These are phyloP conservation scores for Drosophila quinaria DNA, from an alignment of 2,888 invertebrate genomes.

Conservation along the genomic window DNA sequence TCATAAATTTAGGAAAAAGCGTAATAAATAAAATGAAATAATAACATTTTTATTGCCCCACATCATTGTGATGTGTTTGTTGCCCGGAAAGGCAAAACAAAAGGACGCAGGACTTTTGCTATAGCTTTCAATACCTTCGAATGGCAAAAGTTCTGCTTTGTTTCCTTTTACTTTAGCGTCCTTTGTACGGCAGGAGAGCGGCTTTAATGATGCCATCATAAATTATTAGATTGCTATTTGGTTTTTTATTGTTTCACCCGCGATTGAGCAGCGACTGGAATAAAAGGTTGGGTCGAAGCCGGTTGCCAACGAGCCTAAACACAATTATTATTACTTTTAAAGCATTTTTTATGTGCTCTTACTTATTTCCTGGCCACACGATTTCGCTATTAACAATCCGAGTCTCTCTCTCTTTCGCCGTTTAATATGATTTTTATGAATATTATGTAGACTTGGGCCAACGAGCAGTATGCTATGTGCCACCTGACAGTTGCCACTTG, in stretches of 20 bases:
- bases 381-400: slow-evolving; percentile 71
- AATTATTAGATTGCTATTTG: slow-evolving; percentile 84
- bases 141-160: slow-evolving; percentile 61
- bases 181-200: slow-evolving; percentile 18
- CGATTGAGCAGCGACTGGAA: slow-evolving; percentile 74
- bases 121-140: slow-evolving; percentile 72
- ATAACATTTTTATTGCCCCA: slow-evolving; percentile 81
- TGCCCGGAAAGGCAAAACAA: neutral
- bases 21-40: slow-evolving; percentile 83
- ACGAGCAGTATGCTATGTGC: slow-evolving; percentile 21
- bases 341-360: slow-evolving; percentile 78
- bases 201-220: slow-evolving; percentile 81
- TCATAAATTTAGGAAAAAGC: slow-evolving; percentile 82
- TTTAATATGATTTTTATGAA: slow-evolving; percentile 75
- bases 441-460: slow-evolving; percentile 44
- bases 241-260: slow-evolving; percentile 84
- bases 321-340: slow-evolving; percentile 81
- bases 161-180: neutral
- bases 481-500: slow-evolving; percentile 27
- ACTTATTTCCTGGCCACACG: slow-evolving; percentile 75
- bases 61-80: slow-evolving; percentile 46
- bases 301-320: slow-evolving; percentile 67
- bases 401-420: slow-evolving; percentile 30
- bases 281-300: slow-evolving; percentile 10
- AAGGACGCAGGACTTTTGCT: slow-evolving; percentile 22